These are phyloP conservation scores for cat (Felis catus) DNA, from an alignment of 2,113 vertebrate species.

Conservation along the genomic window F.catus_Fca126_mat1.0 CM031411.1:96624001-96624500, in stretches of 20 bases:
- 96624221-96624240: slow-evolving; percentile 33
- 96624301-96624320: neutral
- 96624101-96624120: neutral
- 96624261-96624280: neutral
- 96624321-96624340: neutral
- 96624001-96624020: neutral
- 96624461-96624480: slow-evolving; percentile 66
- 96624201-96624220: slow-evolving; percentile 9
- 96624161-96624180: neutral
- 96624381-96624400: slow-evolving; percentile 74
- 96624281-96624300: slow-evolving; percentile 39
- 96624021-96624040: neutral
- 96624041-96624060: neutral
- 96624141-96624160: neutral
- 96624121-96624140: neutral
- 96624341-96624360: neutral
- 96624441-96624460: slow-evolving; percentile 71
- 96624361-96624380: neutral
- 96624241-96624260: slow-evolving; percentile 29
- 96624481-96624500: slow-evolving; percentile 66
- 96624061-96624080: slow-evolving; percentile 23
- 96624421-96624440: slow-evolving; percentile 70
- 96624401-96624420: slow-evolving; percentile 73
- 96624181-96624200: slow-evolving; percentile 8
- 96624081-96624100: neutral